Evolutionary conservation across 2,113 vertebrate species (phyloP).

Genomic region (Peromyscus polionotus): DNA sequence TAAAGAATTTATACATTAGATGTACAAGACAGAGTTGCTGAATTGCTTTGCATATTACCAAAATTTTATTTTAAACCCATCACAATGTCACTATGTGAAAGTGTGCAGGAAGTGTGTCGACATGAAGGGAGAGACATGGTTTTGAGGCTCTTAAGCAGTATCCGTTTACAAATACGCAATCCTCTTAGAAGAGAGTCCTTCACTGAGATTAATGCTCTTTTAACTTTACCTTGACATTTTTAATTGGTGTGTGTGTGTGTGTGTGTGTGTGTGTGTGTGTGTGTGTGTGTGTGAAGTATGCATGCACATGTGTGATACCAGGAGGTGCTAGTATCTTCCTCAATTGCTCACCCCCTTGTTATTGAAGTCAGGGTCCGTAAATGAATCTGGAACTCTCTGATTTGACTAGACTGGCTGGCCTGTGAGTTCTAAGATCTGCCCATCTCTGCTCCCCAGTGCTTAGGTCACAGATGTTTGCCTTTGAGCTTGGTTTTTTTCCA

Average conservation of each 20-base stretch:
- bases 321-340: not conserved
- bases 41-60: not conserved
- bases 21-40: not conserved
- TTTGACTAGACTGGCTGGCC: not conserved
- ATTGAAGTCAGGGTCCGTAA: not conserved
- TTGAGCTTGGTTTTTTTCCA: not conserved
- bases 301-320: not conserved
- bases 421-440: not conserved
- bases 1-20: not conserved
- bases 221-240: not conserved
- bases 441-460: not conserved
- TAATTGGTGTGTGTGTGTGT: not conserved
- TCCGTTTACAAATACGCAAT: not conserved
- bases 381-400: not conserved
- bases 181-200: not conserved
- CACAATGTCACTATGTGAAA: not conserved
- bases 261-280: not conserved
- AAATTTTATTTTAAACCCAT: conserved; percentile 15
- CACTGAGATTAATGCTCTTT: not conserved
- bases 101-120: not conserved
- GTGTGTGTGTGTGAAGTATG: not conserved
- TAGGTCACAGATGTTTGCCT: not conserved
- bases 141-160: not conserved
- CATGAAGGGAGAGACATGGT: not conserved
- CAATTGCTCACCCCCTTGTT: not conserved